Percentiles rank a stretch among this genome's conserved stretches.
These are phyloP conservation scores for Nemapogon koenigi DNA, from an alignment of 2,888 invertebrate genomes.

Conservation along the genomic window DNA sequence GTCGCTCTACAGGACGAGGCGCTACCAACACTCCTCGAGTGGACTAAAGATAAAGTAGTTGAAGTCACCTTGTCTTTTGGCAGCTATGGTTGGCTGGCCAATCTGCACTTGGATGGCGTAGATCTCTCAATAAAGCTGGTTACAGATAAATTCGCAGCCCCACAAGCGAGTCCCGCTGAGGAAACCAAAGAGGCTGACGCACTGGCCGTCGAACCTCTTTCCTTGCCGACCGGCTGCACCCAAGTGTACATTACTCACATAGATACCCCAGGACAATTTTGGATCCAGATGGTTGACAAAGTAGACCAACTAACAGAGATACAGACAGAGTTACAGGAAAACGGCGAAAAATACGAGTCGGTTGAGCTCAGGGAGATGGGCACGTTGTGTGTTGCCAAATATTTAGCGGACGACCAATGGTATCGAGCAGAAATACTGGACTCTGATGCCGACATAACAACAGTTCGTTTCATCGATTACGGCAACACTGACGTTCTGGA, in stretches of 20 bases:
- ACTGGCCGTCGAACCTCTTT: conserved; percentile 28
- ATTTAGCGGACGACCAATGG: conserved; percentile 86
- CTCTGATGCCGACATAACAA: conserved; percentile 76
- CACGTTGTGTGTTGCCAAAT: conserved; percentile 77
- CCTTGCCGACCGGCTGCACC: conserved; percentile 38
- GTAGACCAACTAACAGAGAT: conserved; percentile 62
- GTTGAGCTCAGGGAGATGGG: conserved; percentile 67
- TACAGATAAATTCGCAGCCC: conserved; percentile 42
- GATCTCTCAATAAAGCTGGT: conserved; percentile 56
- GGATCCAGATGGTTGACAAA: conserved; percentile 71
- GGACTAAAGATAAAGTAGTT: conserved; percentile 56
- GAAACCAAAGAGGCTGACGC: conserved; percentile 24
- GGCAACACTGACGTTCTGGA: conserved; percentile 80
- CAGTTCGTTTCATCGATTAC: conserved; percentile 79
- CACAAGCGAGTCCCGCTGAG: conserved; percentile 26
- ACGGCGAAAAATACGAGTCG: conserved; percentile 54
- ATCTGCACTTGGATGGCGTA: conserved; percentile 52
- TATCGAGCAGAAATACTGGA: conserved; percentile 90
- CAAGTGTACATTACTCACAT: conserved; percentile 71
- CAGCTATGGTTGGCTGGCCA: conserved; percentile 62
- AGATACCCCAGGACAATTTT: conserved; percentile 80
- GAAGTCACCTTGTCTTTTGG: conserved; percentile 59
- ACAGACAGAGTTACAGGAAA: conserved; percentile 70
- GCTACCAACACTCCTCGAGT: conserved; percentile 36
- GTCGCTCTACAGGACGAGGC: conserved; percentile 44